Evolutionary conservation across 2,797 vertebrate genomes (phyloP), one percentile per base, ranked within the genome.

Genomic region (Siniperca undulata): DNA sequence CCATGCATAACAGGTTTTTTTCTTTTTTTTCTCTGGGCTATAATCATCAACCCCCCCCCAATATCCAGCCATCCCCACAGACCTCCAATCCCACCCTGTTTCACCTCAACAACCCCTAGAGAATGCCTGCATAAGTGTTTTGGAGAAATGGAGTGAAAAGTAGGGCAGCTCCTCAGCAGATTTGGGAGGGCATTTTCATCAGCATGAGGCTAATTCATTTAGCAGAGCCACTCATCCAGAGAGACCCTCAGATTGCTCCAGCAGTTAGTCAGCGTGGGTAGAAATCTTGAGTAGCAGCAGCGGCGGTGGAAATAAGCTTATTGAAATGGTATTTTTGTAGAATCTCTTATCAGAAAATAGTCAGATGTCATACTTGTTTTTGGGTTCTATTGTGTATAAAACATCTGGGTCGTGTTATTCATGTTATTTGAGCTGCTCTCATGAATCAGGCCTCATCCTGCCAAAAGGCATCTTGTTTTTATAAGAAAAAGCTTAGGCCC

Each of bases 141-240:
- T 66, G 70, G 74, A 84, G 77, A 58, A 84, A 66, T 30, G 2
- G 70, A 84, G 46, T 86, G 85, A 89, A 91, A 94, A 93, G 86
- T 89, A 93, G 92, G 92, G 74, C 90, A 90, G 90, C 80, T 75
- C 71, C 81, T 74, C 74, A 24, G 83, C 85, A 94, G 67, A 92
- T 91, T 90, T 82, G 30, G 75, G 55, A 81, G 79, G 82, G 92
- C 84, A 55, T 90, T 92, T 92, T 88, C 82, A 93, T 91, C 86
- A 90, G 89, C 34, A 9, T 58, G 86, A 87, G 83, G 77, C 83
- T 87, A 87, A 92, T 91, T 93, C 81, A 87, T 90, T 92, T 85
- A 86, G 72, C 86, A 20, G 71, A 88, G 75, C 65, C 85, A 82
- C 48, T 93, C 87, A 86, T 75, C 70, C 86, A 70, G 78, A 88